Conservation (phyloP, 2,113 vertebrate species). For the Terrapene triunguis region DNA sequence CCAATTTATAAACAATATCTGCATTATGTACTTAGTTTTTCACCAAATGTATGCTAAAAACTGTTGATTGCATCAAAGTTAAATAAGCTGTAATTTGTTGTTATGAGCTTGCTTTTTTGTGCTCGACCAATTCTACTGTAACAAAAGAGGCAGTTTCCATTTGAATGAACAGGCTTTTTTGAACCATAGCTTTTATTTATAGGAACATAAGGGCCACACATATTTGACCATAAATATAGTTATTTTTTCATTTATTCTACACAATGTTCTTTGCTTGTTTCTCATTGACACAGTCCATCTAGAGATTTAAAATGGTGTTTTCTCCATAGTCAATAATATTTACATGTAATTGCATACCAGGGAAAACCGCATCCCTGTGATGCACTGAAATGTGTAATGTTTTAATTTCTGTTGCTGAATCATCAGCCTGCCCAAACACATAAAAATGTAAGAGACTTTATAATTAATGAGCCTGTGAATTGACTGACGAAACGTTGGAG, state of each 20-base stretch:
- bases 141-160: background rate
- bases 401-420: conserved; percentile 26
- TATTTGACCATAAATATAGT: background rate
- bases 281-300: background rate
- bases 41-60: conserved; percentile 50
- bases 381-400: background rate
- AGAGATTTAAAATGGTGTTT: background rate
- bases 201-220: background rate
- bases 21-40: conserved; percentile 47
- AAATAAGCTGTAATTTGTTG: background rate
- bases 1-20: conserved; percentile 30
- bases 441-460: background rate
- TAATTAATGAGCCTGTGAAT: conserved; percentile 31
- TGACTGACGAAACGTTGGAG: conserved; percentile 11
- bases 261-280: background rate
- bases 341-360: background rate
- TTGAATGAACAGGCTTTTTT: background rate
- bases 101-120: background rate
- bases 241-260: background rate
- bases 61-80: conserved; percentile 28
- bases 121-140: background rate
- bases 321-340: background rate
- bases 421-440: background rate
- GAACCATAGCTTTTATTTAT: background rate
- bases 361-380: background rate